Evolutionary conservation across 2,888 invertebrate genomes (phyloP).

Genomic region (Agonopterix arenella): DNA sequence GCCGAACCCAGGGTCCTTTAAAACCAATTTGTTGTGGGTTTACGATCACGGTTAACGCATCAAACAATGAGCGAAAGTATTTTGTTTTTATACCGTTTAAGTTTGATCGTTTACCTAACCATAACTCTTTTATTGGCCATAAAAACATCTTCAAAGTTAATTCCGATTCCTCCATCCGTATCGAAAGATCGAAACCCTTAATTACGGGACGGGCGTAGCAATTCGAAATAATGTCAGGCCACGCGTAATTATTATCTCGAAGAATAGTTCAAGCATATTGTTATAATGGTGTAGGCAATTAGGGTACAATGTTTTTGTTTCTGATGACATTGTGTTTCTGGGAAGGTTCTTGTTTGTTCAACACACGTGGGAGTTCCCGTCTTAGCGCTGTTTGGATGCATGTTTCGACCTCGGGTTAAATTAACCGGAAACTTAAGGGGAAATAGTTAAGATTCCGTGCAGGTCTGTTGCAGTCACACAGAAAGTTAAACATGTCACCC

Average conservation of each 20-base stretch:
- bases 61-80: slow-evolving; percentile 62
- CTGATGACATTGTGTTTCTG: slow-evolving; percentile 63
- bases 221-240: slow-evolving; percentile 22
- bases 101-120: slow-evolving; percentile 58
- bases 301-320: slow-evolving; percentile 56
- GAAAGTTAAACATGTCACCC: slow-evolving; percentile 43
- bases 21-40: slow-evolving; percentile 65
- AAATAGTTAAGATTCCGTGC: slow-evolving; percentile 66
- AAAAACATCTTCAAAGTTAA: slow-evolving; percentile 25
- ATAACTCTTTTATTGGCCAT: slow-evolving; percentile 44
- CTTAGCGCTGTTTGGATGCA: slow-evolving; percentile 46
- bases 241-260: slow-evolving; percentile 32
- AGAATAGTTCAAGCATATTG: slow-evolving; percentile 33
- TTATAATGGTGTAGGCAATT: slow-evolving; percentile 48
- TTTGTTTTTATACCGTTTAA: slow-evolving; percentile 56
- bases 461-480: slow-evolving; percentile 49
- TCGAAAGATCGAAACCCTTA: slow-evolving; percentile 27
- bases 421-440: slow-evolving; percentile 70
- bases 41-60: slow-evolving; percentile 56
- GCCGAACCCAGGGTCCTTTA: slow-evolving; percentile 37
- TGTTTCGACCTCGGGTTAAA: slow-evolving; percentile 64
- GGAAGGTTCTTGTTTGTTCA: slow-evolving; percentile 54
- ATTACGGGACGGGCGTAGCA: slow-evolving; percentile 23
- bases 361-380: slow-evolving; percentile 59
- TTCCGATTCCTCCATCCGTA: slow-evolving; percentile 20